Conservation (phyloP, 2,113 vertebrate species). For the Neodon shergylaensis region DNA sequence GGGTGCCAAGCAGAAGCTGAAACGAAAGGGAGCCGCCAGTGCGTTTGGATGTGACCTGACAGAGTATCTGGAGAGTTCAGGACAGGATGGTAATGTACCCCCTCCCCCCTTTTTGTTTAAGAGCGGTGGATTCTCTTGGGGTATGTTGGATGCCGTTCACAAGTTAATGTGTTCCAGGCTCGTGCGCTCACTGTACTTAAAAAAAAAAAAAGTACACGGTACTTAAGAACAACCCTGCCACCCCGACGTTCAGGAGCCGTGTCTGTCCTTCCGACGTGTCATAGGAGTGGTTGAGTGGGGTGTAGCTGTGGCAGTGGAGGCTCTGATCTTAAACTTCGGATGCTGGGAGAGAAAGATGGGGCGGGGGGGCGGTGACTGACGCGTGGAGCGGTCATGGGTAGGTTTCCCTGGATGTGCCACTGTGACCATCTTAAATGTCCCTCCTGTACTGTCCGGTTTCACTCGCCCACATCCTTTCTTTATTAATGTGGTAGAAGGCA, state of each 20-base stretch:
- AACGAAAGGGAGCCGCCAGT: constrained; percentile 94
- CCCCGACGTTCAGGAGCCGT: background rate
- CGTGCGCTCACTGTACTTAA: background rate
- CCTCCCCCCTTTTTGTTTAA: background rate
- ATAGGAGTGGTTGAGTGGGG: constrained; percentile 22
- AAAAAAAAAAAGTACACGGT: background rate
- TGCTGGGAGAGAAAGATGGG: background rate
- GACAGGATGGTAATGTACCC: constrained; percentile 94
- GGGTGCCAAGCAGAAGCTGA: constrained; percentile 96
- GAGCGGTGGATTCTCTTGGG: constrained; percentile 39
- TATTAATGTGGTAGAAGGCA: constrained; percentile 57
- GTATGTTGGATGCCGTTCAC: constrained; percentile 41
- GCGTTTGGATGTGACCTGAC: constrained; percentile 98
- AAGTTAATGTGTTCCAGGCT: constrained; percentile 70
- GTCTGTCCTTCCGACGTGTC: background rate
- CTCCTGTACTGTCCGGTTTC: constrained; percentile 47
- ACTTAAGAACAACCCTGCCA: constrained; percentile 14
- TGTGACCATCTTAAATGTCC: background rate
- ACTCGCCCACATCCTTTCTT: constrained; percentile 56
- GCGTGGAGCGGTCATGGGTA: background rate
- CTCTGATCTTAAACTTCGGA: background rate
- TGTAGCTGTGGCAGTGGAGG: background rate
- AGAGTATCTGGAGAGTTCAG: constrained; percentile 95
- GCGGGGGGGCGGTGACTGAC: background rate
- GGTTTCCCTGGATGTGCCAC: background rate